These are phyloP conservation scores for Drosophila yakuba DNA, from an alignment of 1,140 invertebrate genomes.

Conservation along the genomic window DNA sequence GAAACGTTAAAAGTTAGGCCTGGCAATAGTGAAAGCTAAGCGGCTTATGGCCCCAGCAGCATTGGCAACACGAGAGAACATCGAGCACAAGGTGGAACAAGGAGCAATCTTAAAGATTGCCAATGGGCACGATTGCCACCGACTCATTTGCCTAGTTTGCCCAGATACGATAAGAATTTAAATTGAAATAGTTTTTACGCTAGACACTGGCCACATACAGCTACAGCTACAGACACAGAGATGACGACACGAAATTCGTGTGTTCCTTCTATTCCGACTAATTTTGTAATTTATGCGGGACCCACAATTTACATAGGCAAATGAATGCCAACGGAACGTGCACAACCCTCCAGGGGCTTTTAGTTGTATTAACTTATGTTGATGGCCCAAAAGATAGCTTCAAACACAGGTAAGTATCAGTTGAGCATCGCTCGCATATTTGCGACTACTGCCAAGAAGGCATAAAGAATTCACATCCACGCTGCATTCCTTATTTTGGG, in stretches of 20 bases:
- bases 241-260: constrained; percentile 51
- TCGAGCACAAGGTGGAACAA: constrained; percentile 38
- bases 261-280: constrained; percentile 55
- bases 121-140: constrained; percentile 20
- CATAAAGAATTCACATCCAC: constrained; percentile 46
- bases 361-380: constrained; percentile 50
- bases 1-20: constrained; percentile 81
- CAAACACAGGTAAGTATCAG: constrained; percentile 42
- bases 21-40: constrained; percentile 71
- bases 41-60: constrained; percentile 52
- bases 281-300: constrained; percentile 66
- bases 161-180: constrained; percentile 68
- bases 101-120: constrained; percentile 36
- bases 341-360: constrained; percentile 20
- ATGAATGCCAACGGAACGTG: constrained; percentile 39
- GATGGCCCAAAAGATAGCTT: constrained; percentile 17
- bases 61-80: constrained; percentile 30
- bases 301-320: constrained; percentile 61
- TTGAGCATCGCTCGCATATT: constrained; percentile 38
- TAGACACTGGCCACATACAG: constrained; percentile 5
- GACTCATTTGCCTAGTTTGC: constrained; percentile 47
- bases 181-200: constrained; percentile 71
- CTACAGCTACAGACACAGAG: background rate
- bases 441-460: constrained; percentile 2
- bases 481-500: constrained; percentile 55